These are phyloP conservation scores for Eilema griseolum DNA, from an alignment of 2,888 invertebrate genomes.

Conservation along the genomic window DNA sequence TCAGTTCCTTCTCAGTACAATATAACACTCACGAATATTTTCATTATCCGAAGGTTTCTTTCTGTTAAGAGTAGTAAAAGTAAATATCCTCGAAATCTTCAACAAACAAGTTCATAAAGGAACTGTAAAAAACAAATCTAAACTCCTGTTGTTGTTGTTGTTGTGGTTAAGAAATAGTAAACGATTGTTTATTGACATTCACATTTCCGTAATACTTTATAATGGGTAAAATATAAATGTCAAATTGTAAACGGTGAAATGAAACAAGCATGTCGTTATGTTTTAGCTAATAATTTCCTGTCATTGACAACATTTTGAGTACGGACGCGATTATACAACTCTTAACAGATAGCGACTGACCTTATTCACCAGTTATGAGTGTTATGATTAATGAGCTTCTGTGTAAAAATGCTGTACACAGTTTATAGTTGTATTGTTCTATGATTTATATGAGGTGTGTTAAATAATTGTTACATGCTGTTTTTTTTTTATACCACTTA, in stretches of 20 bases:
- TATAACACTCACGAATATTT: background rate
- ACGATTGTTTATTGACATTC: background rate
- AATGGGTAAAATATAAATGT: slow-evolving; percentile 3
- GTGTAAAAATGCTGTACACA: slow-evolving; percentile 25
- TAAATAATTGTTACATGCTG: background rate
- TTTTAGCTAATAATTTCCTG: slow-evolving; percentile 45
- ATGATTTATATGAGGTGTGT: slow-evolving; percentile 7
- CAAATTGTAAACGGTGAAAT: background rate
- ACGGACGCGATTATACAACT: slow-evolving; percentile 37
- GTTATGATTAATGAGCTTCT: slow-evolving; percentile 36
- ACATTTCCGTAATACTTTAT: background rate
- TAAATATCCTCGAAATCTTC: background rate
- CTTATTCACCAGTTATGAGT: slow-evolving; percentile 36
- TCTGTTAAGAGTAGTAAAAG: background rate
- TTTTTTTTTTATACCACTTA: too few species aligned
- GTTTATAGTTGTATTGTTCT: slow-evolving; percentile 22
- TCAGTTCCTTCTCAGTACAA: background rate
- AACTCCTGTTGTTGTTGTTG: background rate
- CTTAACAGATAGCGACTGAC: slow-evolving; percentile 28
- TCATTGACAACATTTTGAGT: slow-evolving; percentile 26
- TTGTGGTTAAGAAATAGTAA: background rate
- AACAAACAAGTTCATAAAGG: background rate
- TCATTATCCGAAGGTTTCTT: background rate
- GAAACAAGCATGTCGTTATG: slow-evolving; percentile 2
- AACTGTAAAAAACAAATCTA: background rate